Percentiles rank a stretch among this genome's conserved stretches.
phyloP scores from a whole-genome alignment of 1,140 invertebrate species.

The Drosophila aff. region DNA sequence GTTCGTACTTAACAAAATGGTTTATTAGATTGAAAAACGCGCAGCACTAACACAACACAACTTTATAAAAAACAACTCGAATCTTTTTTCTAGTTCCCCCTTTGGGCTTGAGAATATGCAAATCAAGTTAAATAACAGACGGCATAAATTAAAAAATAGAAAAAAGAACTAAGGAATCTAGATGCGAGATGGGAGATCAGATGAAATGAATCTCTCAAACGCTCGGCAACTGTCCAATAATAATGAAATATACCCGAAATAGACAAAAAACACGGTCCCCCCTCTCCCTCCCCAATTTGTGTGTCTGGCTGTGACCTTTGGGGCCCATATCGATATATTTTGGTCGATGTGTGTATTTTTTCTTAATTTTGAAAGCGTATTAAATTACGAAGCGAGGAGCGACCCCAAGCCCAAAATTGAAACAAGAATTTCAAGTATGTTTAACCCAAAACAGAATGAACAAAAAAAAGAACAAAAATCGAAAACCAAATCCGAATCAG shows the following conservation, averaged over 20 bases:
- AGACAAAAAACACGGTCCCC: slow-evolving; percentile 37
- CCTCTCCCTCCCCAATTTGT: slow-evolving; percentile 67
- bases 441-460: slow-evolving; percentile 73
- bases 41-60: slow-evolving; percentile 11
- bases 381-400: slow-evolving; percentile 64
- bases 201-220: slow-evolving; percentile 48
- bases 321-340: slow-evolving; percentile 63
- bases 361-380: slow-evolving; percentile 83
- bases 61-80: slow-evolving; percentile 2
- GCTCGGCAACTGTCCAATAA: slow-evolving; percentile 81
- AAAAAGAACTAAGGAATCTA: slow-evolving; percentile 11
- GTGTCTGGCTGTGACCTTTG: slow-evolving; percentile 79
- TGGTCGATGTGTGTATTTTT: slow-evolving; percentile 56
- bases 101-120: slow-evolving; percentile 67
- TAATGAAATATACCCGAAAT: slow-evolving; percentile 79
- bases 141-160: slow-evolving; percentile 64
- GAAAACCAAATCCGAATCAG: slow-evolving; percentile 27
- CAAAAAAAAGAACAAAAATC: slow-evolving; percentile 29
- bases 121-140: slow-evolving; percentile 67
- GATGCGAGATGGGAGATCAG: slow-evolving; percentile 46
- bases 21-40: slow-evolving; percentile 70
- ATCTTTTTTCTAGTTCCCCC: slow-evolving; percentile 5
- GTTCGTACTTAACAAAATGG: slow-evolving; percentile 63
- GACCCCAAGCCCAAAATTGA: slow-evolving; percentile 55
- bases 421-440: slow-evolving; percentile 84